phyloP scores from a whole-genome alignment of 2,888 invertebrate species.

The Drosophila emarginata region DNA sequence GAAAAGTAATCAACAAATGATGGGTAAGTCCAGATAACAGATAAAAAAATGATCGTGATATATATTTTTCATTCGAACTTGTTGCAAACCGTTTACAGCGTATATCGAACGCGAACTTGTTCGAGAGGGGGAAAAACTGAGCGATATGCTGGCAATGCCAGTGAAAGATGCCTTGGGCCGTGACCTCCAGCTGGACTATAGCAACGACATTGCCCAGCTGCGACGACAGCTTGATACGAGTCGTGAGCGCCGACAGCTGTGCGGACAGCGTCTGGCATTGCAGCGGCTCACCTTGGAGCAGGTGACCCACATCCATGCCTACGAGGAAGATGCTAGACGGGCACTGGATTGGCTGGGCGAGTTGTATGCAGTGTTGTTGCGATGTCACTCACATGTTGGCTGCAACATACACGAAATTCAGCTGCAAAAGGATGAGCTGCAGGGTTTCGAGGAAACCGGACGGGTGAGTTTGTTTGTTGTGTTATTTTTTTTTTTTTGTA shows the following conservation, averaged over 20 bases:
- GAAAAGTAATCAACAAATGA: slow-evolving; percentile 85
- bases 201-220: slow-evolving; percentile 88
- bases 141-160: slow-evolving; percentile 90
- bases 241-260: slow-evolving; percentile 87
- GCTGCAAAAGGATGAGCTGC: slow-evolving; percentile 88
- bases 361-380: slow-evolving; percentile 87
- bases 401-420: slow-evolving; percentile 89
- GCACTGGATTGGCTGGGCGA: slow-evolving; percentile 91
- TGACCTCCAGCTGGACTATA: slow-evolving; percentile 87
- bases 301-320: slow-evolving; percentile 88
- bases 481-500: slow-evolving; percentile 17
- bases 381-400: slow-evolving; percentile 88
- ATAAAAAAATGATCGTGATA: slow-evolving; percentile 1
- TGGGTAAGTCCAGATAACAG: slow-evolving; percentile 83
- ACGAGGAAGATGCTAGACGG: slow-evolving; percentile 90
- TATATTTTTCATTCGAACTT: background rate
- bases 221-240: slow-evolving; percentile 88
- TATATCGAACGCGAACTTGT: slow-evolving; percentile 87
- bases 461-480: too few relatives aligned
- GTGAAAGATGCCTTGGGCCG: slow-evolving; percentile 90
- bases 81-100: slow-evolving; percentile 82
- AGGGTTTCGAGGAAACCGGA: slow-evolving; percentile 90
- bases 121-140: slow-evolving; percentile 89
- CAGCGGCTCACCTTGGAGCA: slow-evolving; percentile 91
- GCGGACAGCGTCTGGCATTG: slow-evolving; percentile 89